phyloP scores from a whole-genome alignment of 1,140 invertebrate species.

The Drosophila ficusphila region DNA sequence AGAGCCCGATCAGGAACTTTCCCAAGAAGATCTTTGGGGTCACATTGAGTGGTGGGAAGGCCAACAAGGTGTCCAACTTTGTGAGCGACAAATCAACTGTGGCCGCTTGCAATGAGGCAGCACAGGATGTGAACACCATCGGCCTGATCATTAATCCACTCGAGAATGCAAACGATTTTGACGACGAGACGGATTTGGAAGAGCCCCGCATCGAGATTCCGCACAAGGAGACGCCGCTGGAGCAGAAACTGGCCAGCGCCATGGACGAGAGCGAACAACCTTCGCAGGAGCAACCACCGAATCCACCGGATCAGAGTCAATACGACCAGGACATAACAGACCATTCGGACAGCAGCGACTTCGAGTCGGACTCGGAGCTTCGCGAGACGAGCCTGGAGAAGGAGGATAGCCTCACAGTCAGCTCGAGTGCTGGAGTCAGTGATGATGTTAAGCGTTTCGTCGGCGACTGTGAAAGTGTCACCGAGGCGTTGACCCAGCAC shows the following conservation, averaged over 20 bases:
- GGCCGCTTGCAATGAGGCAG: slow-evolving; percentile 29
- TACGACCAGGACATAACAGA: slow-evolving; percentile 75
- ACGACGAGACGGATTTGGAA: slow-evolving; percentile 76
- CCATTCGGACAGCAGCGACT: slow-evolving; percentile 78
- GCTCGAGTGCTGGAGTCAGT: slow-evolving; percentile 45
- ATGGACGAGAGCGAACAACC: slow-evolving; percentile 63
- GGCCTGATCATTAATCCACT: slow-evolving; percentile 86
- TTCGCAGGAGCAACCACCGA: neutral
- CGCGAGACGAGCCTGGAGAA: slow-evolving; percentile 79
- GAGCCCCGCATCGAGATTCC: slow-evolving; percentile 64
- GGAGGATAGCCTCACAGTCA: slow-evolving; percentile 77
- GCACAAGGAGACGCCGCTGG: slow-evolving; percentile 60
- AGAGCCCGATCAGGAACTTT: slow-evolving; percentile 78
- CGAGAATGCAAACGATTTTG: slow-evolving; percentile 77
- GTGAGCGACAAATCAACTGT: slow-evolving; percentile 69
- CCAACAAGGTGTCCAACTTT: slow-evolving; percentile 80
- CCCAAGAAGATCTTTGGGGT: slow-evolving; percentile 85
- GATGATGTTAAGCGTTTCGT: slow-evolving; percentile 78
- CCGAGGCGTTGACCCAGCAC: slow-evolving; percentile 68
- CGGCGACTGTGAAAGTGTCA: slow-evolving; percentile 76
- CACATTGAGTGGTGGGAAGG: slow-evolving; percentile 77
- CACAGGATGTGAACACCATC: slow-evolving; percentile 79
- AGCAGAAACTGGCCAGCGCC: slow-evolving; percentile 61
- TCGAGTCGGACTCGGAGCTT: slow-evolving; percentile 78
- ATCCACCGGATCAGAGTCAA: slow-evolving; percentile 44